Base-by-base conservation (phyloP, 1,140 invertebrate species). In the Lasioglossum baleicum region DNA sequence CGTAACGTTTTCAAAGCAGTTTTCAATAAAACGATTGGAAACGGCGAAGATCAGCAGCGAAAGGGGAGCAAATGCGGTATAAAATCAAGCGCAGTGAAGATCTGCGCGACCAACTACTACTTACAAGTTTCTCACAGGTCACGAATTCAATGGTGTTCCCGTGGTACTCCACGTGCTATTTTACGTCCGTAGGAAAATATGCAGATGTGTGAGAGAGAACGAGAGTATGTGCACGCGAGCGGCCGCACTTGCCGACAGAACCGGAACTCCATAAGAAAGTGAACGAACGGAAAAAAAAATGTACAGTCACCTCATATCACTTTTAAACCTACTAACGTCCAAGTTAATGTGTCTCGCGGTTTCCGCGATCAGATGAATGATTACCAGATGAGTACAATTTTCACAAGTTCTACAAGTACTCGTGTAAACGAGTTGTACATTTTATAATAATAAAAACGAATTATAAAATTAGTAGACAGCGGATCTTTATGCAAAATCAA, bases 251-350 rank as follows among this genome's bases (percentile, higher is more conserved):
- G 83, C 78, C 77, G 66, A 74, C 81, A 75, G 75, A 89, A 88
- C 90, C 86, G 87, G 90, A 89, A 90, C 70, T 75, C 74, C 82
- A 75, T 89, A 88, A 83, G 90, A 90, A 90, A 90, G 88, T 86
- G 84, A 87, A 87, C 75, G 83, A 84, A 76, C 84, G 87, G n/a
- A 61, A 67, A 69, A 84, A 81, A 83, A 82, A 75, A 61, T 72
- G 83, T 76, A 80, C 60, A 82, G 81, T 82, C 73, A 84, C 35
- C 58, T 77, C 44, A 63, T 77, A 77, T 77, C 75, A 71, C 75
- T 77, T 77, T 77, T 77, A 71, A 77, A 64, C 75, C 67, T 77
- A 71, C 31, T 71, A 63, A 67, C 70, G 65, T 69, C 67, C 56
- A 61, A 75, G 22, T 58, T 48, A 22, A 22, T 40, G 63, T 51